A percentile compares a stretch with the other conserved stretches of the same genome.
These are phyloP conservation scores for Lacerta bilineata DNA, from an alignment of 2,797 vertebrate genomes.

Conservation along the genomic window DNA sequence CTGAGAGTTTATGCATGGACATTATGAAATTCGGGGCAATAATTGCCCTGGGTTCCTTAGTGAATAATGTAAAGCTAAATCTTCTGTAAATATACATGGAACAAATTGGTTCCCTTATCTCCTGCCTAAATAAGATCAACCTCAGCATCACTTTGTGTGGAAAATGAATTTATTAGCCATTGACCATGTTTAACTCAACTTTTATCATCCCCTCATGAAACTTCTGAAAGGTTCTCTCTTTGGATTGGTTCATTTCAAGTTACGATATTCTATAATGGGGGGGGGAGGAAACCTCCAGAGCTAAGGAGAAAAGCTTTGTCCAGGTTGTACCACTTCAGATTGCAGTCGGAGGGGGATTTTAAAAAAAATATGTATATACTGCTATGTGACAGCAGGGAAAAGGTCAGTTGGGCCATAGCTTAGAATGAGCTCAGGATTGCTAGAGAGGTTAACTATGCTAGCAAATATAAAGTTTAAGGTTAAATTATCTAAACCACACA, in stretches of 20 bases:
- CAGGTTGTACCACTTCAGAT: no score
- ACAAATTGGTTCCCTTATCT: slow-evolving; percentile 38
- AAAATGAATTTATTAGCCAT: slow-evolving; percentile 51
- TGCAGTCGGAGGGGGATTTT: no score
- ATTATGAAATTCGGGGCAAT: slow-evolving; percentile 24
- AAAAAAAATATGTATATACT: no score
- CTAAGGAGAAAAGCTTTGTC: not conserved
- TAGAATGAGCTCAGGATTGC: no score
- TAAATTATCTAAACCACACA: no score
- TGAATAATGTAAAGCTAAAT: slow-evolving; percentile 49
- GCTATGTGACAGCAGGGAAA: no score
- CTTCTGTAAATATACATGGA: slow-evolving; percentile 50
- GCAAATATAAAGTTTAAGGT: no score
- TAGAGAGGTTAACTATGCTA: no score
- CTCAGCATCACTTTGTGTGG: slow-evolving; percentile 28
- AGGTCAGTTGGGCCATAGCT: no score
- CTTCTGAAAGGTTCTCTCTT: not conserved
- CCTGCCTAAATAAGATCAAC: slow-evolving; percentile 35
- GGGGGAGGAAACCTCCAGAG: not conserved
- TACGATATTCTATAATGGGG: not conserved
- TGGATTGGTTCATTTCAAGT: not conserved
- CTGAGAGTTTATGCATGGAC: not conserved
- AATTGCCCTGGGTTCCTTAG: slow-evolving; percentile 48
- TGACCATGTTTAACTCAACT: not conserved
- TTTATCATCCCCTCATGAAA: rapidly evolving